Evolutionary conservation across 2,888 invertebrate species (phyloP).

Genomic region (Lepetodrilus schrolli): DNA sequence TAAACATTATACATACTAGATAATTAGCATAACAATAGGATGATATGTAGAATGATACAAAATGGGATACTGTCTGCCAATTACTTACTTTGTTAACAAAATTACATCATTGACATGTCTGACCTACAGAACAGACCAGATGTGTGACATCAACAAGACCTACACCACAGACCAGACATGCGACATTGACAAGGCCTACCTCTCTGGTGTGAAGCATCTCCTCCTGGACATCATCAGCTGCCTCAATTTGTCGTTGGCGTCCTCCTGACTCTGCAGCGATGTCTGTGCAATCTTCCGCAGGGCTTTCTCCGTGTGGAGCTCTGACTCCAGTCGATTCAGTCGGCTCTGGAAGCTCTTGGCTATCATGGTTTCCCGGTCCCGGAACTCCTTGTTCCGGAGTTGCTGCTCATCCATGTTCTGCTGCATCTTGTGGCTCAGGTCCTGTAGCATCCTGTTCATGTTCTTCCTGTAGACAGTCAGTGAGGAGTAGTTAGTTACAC

Average conservation of each 20-base stretch:
- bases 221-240: conserved; percentile 57
- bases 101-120: too few species aligned
- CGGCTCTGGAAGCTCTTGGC: conserved; percentile 54
- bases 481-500: not conserved
- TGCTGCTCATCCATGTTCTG: conserved; percentile 58
- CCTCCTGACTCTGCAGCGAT: conserved; percentile 65
- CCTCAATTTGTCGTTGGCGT: conserved; percentile 66
- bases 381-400: conserved; percentile 38
- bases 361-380: conserved; percentile 44
- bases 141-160: too few species aligned
- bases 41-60: too few species aligned
- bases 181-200: conserved; percentile 47
- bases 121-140: too few species aligned
- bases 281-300: conserved; percentile 68
- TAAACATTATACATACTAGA: too few species aligned
- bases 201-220: conserved; percentile 52
- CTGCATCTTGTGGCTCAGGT: conserved; percentile 63
- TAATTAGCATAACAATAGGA: too few species aligned
- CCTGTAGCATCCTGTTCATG: conserved; percentile 66
- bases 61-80: too few species aligned
- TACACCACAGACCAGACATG: too few species aligned
- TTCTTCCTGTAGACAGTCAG: conserved; percentile 54
- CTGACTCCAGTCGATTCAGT: conserved; percentile 58
- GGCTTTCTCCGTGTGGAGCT: conserved; percentile 67
- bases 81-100: too few species aligned